phyloP scores from a whole-genome alignment of 2,888 invertebrate genomes.

The Agelastica alni region DNA sequence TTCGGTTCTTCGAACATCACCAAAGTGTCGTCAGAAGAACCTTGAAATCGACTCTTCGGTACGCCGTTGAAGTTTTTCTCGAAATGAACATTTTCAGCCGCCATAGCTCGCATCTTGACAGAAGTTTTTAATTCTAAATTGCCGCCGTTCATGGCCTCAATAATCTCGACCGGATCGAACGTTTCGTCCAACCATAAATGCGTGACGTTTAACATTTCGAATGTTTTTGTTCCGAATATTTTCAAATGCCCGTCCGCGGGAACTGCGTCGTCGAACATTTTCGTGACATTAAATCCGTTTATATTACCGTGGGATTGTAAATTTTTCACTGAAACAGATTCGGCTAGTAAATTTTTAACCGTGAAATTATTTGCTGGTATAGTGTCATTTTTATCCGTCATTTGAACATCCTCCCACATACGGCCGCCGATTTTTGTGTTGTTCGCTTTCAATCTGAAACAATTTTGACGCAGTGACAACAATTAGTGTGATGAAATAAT shows the following conservation, averaged over 20 bases:
- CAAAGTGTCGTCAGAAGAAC: conserved; percentile 48
- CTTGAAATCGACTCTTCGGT: conserved; percentile 52
- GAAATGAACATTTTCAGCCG: conserved; percentile 55
- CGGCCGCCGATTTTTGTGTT: conserved; percentile 38
- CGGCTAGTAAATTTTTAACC: conserved; percentile 31
- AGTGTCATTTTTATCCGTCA: conserved; percentile 31
- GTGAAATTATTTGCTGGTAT: conserved; percentile 39
- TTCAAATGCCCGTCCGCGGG: conserved; percentile 32
- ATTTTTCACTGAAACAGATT: conserved; percentile 31
- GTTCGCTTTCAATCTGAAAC: conserved; percentile 36
- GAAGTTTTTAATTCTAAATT: conserved; percentile 8
- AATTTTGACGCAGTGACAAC: no score
- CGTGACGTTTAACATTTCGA: conserved; percentile 43
- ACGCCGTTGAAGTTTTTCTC: conserved; percentile 55
- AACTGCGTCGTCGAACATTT: conserved; percentile 48
- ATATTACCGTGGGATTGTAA: conserved; percentile 39
- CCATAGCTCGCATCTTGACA: conserved; percentile 8
- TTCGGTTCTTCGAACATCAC: conserved; percentile 48
- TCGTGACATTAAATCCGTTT: conserved; percentile 44
- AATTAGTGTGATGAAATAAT: no score
- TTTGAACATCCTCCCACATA: conserved; percentile 40
- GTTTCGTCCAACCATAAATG: conserved; percentile 40
- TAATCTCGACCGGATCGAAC: conserved; percentile 21
- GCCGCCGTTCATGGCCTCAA: conserved; percentile 21
- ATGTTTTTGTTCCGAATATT: conserved; percentile 44